Conservation (phyloP, 2,888 invertebrate species). For the Zygogramma bicolorata region DNA sequence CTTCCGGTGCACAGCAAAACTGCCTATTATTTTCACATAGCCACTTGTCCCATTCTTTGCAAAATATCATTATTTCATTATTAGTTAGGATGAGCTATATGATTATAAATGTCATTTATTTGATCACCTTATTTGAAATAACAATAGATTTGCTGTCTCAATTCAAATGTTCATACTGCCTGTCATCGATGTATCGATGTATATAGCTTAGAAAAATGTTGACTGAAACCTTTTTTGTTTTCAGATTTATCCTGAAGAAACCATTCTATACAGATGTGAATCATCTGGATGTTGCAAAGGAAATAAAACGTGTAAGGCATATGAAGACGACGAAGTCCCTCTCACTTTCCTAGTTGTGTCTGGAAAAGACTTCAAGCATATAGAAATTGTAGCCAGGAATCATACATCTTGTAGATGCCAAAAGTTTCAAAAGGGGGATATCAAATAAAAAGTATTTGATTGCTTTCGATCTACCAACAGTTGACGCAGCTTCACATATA, state of each 20-base stretch:
- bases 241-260: constrained; percentile 9
- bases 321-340: neutral
- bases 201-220: neutral
- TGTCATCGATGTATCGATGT: no score
- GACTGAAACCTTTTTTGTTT: neutral
- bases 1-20: no score
- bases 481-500: no score
- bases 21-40: no score
- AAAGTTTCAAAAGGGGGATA: neutral
- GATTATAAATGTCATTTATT: no score
- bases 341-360: neutral
- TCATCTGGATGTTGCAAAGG: constrained; percentile 23
- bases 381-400: neutral
- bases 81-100: no score
- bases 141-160: no score
- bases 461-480: no score
- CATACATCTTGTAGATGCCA: neutral
- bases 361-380: neutral
- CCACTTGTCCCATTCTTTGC: no score
- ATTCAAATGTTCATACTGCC: neutral
- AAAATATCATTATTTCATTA: no score
- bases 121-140: no score
- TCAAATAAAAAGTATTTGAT: neutral
- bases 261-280: constrained; percentile 25
- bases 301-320: constrained; percentile 1